phyloP scores from a whole-genome alignment of 2,797 vertebrate species.

The Decapterus maruadsi region DNA sequence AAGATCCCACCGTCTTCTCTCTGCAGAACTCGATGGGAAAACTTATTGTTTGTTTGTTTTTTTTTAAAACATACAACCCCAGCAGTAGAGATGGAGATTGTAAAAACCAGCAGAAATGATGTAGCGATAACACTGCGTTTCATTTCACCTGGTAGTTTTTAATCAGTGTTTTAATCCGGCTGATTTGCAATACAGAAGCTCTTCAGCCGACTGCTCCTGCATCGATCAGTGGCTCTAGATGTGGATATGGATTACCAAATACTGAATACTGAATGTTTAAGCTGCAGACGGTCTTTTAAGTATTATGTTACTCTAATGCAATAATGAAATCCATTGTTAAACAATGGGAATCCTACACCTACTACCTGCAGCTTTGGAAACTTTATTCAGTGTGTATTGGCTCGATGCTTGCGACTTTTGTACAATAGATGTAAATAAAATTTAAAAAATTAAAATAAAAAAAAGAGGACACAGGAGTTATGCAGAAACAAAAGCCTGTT shows the following conservation, averaged over 20 bases:
- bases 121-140: slow-evolving; percentile 6
- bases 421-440: slow-evolving; percentile 78
- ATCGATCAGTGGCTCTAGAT: slow-evolving; percentile 1
- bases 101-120: slow-evolving; percentile 10
- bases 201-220: not conserved
- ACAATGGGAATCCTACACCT: slow-evolving; percentile 69
- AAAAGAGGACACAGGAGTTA: slow-evolving; percentile 20
- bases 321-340: slow-evolving; percentile 25
- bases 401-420: slow-evolving; percentile 64
- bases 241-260: not conserved
- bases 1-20: slow-evolving; percentile 7
- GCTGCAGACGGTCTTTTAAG: not conserved
- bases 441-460: slow-evolving; percentile 21
- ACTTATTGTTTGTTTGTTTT: not conserved
- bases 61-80: not conserved
- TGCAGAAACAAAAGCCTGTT: slow-evolving; percentile 49
- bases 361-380: slow-evolving; percentile 61
- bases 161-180: not conserved
- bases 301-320: slow-evolving; percentile 37
- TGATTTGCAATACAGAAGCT: not conserved
- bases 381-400: slow-evolving; percentile 48
- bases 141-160: not conserved
- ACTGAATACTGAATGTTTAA: not conserved
- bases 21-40: not conserved
- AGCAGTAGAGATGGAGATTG: slow-evolving; percentile 1